Evolutionary conservation across 1,140 invertebrate species (phyloP).

Genomic region (Argopecten irradians): DNA sequence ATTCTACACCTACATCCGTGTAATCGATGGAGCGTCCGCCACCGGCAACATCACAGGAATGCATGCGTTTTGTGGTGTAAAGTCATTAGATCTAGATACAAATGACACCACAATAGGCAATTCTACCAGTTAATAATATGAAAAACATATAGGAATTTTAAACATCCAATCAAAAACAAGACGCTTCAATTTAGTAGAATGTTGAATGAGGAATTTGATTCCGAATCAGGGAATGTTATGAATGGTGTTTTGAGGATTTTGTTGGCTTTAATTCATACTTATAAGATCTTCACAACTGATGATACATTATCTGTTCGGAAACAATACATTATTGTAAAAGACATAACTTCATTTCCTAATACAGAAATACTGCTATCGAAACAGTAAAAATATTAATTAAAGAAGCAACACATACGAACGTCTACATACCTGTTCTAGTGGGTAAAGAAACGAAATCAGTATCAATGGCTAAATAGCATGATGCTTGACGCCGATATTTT

Average conservation of each 20-base stretch:
- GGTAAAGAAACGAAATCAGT: neutral
- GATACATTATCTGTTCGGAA: too few relatives aligned
- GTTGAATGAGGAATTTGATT: neutral
- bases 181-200: neutral
- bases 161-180: neutral
- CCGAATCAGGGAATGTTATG: neutral
- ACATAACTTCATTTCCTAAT: neutral
- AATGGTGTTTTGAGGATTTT: neutral
- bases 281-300: too few relatives aligned
- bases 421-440: neutral
- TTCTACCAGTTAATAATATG: neutral
- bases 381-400: neutral
- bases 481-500: neutral
- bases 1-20: neutral
- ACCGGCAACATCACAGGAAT: neutral
- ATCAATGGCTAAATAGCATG: neutral
- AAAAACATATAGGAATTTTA: slow-evolving; percentile 18
- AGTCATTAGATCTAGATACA: neutral
- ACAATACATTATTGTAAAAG: neutral
- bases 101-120: neutral
- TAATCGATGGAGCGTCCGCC: neutral
- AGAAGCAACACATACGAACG: neutral
- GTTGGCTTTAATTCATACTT: neutral
- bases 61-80: neutral
- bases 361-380: neutral